phyloP scores from a whole-genome alignment of 1,140 invertebrate species.

The Samia ricini region DNA sequence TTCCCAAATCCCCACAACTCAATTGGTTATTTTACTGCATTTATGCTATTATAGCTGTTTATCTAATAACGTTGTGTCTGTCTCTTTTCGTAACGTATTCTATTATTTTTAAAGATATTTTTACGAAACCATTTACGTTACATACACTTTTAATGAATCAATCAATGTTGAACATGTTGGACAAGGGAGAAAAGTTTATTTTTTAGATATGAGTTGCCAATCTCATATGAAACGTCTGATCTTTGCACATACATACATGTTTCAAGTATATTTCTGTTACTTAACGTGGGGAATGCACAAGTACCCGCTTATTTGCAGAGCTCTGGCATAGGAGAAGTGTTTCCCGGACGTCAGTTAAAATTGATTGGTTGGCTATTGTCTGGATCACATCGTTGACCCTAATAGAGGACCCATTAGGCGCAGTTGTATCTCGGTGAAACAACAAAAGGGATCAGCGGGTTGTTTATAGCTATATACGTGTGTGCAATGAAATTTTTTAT shows the following conservation, averaged over 20 bases:
- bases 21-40: not conserved
- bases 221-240: too few relatives aligned
- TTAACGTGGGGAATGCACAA: not conserved
- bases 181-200: too few relatives aligned
- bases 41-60: not conserved
- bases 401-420: slow-evolving; percentile 27
- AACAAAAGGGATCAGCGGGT: slow-evolving; percentile 22
- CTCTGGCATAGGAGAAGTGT: slow-evolving; percentile 13
- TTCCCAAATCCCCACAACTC: slow-evolving; percentile 1
- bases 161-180: too few relatives aligned
- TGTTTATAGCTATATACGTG: slow-evolving; percentile 4
- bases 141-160: too few relatives aligned
- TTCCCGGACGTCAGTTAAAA: slow-evolving; percentile 22
- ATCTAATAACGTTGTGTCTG: too few relatives aligned
- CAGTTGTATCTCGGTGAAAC: slow-evolving; percentile 19
- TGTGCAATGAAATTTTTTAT: slow-evolving; percentile 1
- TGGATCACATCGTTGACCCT: slow-evolving; percentile 32
- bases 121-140: not conserved
- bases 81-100: not conserved
- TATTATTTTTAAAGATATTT: not conserved
- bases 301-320: not conserved
- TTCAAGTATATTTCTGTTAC: too few relatives aligned
- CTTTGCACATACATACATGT: too few relatives aligned
- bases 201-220: too few relatives aligned
- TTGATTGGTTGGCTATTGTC: slow-evolving; percentile 21